Evolutionary conservation across 1,140 invertebrate genomes (phyloP).

Genomic region (Drosophila ambigua): DNA sequence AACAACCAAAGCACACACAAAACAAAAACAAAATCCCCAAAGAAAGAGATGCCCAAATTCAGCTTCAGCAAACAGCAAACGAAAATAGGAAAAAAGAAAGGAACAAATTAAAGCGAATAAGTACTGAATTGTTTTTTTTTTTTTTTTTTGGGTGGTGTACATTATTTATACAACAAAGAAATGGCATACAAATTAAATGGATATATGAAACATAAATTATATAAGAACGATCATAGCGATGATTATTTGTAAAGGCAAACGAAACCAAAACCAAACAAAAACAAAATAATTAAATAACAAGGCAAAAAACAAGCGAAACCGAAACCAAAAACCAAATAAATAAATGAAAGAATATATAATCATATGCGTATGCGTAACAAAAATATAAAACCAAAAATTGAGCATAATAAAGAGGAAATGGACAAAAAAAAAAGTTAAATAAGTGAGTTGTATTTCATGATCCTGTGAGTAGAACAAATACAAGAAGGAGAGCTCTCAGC

Average conservation of each 20-base stretch:
- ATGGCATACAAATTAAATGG: conserved; percentile 59
- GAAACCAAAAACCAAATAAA: conserved; percentile 40
- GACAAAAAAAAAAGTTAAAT: conserved; percentile 1
- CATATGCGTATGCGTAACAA: conserved; percentile 65
- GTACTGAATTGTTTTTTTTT: conserved; percentile 38
- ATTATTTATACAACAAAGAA: conserved; percentile 69
- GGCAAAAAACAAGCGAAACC: conserved; percentile 27
- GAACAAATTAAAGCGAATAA: conserved; percentile 44
- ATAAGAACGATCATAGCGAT: conserved; percentile 61
- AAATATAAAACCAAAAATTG: conserved; percentile 66
- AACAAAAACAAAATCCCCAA: conserved; percentile 7
- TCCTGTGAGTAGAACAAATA: too few species aligned
- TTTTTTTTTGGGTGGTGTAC: conserved; percentile 60
- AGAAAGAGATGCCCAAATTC: conserved; percentile 18
- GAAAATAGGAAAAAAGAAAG: conserved; percentile 11
- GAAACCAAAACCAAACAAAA: conserved; percentile 41
- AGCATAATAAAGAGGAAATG: conserved; percentile 67
- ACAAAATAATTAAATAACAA: conserved; percentile 14
- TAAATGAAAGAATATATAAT: conserved; percentile 68
- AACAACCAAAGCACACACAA: neutral
- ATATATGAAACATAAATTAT: conserved; percentile 71
- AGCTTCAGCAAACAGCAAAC: conserved; percentile 34
- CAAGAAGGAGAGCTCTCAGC: too few species aligned
- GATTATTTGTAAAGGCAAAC: conserved; percentile 69
- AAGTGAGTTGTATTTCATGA: too few species aligned